phyloP scores from a whole-genome alignment of 2,888 invertebrate genomes.

The Drosophila neonasuta region DNA sequence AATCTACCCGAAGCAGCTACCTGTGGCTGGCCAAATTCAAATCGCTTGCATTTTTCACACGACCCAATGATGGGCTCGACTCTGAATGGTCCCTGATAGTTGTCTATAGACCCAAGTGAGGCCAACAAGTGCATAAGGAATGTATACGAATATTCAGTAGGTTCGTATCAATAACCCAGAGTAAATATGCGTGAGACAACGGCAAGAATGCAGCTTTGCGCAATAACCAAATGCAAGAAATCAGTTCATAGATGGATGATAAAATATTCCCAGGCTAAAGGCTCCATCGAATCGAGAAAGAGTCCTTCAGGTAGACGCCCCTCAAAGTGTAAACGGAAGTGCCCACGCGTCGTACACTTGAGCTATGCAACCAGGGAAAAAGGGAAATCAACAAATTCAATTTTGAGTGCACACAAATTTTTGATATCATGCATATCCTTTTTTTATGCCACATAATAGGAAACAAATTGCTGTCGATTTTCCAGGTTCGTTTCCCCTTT shows the following conservation, averaged over 20 bases:
- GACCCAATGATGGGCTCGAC: slow-evolving; percentile 26
- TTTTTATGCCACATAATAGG: slow-evolving; percentile 29
- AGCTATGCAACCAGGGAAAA: not conserved
- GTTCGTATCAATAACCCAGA: slow-evolving; percentile 39
- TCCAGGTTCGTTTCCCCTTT: slow-evolving; percentile 28
- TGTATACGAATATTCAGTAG: slow-evolving; percentile 14
- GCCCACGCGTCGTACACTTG: slow-evolving; percentile 57
- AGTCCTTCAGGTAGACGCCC: slow-evolving; percentile 38
- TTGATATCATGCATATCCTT: slow-evolving; percentile 45
- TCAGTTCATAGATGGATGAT: slow-evolving; percentile 21
- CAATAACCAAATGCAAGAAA: slow-evolving; percentile 39
- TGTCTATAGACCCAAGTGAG: slow-evolving; percentile 23
- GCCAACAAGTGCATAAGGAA: slow-evolving; percentile 68
- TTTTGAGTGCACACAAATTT: slow-evolving; percentile 50
- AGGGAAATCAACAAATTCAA: slow-evolving; percentile 39
- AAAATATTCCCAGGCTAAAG: slow-evolving; percentile 25
- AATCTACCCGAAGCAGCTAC: slow-evolving; percentile 47
- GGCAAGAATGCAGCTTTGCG: slow-evolving; percentile 58
- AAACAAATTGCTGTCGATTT: slow-evolving; percentile 47
- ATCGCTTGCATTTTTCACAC: slow-evolving; percentile 74
- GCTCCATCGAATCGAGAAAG: slow-evolving; percentile 34
- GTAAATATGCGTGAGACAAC: slow-evolving; percentile 68
- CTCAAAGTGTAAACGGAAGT: slow-evolving; percentile 58
- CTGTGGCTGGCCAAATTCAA: slow-evolving; percentile 66
- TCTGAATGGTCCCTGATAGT: slow-evolving; percentile 56